Conservation (phyloP, 2,113 vertebrate species). For the Pandion haliaetus region DNA sequence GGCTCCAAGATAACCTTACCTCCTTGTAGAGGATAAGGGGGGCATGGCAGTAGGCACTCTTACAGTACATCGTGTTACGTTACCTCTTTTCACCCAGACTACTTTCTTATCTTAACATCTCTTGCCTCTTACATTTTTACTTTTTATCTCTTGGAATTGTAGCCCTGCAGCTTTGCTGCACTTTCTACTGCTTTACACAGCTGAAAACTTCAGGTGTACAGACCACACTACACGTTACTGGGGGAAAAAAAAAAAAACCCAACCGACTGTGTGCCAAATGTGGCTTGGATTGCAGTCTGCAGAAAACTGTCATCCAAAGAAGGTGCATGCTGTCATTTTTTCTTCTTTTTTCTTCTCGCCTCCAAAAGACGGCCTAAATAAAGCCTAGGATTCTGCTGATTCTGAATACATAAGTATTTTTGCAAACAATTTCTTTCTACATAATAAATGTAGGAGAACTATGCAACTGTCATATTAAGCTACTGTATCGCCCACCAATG, state of each 20-base stretch:
- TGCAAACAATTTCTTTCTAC: not conserved
- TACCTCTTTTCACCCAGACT: not conserved
- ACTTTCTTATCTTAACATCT: not conserved
- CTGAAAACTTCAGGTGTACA: not conserved
- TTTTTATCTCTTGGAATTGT: not conserved
- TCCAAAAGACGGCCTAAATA: not conserved
- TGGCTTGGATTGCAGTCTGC: not conserved
- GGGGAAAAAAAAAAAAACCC: not conserved
- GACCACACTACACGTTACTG: not conserved
- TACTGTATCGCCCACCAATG: not conserved
- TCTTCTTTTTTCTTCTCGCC: not conserved
- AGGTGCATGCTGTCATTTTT: not conserved
- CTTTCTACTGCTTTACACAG: not conserved
- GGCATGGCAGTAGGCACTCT: too few species aligned
- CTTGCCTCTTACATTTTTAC: too few species aligned
- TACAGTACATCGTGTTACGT: accelerated
- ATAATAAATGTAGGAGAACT: not conserved
- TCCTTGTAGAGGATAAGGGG: not conserved
- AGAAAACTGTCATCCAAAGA: not conserved
- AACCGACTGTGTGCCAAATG: too few species aligned
- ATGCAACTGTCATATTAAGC: not conserved
- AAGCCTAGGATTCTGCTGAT: not conserved
- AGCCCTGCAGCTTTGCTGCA: not conserved
- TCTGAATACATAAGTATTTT: not conserved
- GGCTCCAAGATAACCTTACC: not conserved